phyloP scores from a whole-genome alignment of 2,113 vertebrate genomes.

The Ptyas mucosa region DNA sequence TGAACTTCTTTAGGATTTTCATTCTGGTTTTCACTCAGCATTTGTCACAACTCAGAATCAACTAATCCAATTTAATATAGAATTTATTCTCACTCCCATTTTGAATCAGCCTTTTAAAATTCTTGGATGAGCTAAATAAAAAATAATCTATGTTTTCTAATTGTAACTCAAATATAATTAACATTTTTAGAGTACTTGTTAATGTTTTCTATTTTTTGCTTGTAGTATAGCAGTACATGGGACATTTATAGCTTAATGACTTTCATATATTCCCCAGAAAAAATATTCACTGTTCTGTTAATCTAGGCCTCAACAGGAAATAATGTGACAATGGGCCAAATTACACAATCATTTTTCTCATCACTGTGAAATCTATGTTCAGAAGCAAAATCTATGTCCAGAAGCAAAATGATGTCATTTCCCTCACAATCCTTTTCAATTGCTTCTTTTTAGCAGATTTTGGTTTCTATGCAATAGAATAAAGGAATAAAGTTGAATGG shows the following conservation, averaged over 20 bases:
- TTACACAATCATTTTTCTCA: not conserved
- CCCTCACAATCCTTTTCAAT: not conserved
- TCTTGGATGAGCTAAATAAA: not conserved
- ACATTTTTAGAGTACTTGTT: not conserved
- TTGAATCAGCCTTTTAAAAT: not conserved
- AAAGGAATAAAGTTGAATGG: no score
- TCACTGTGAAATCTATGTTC: not conserved
- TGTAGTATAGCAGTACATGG: not conserved
- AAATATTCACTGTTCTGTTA: not conserved
- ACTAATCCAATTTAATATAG: not conserved
- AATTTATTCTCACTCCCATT: not conserved
- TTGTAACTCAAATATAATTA: not conserved
- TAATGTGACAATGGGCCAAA: not conserved
- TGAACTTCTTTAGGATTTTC: not conserved
- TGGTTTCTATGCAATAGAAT: not conserved
- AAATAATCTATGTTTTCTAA: not conserved
- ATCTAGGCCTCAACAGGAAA: not conserved
- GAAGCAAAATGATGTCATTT: not conserved
- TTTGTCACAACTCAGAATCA: not conserved
- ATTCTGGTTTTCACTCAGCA: not conserved
- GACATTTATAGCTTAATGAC: not conserved
- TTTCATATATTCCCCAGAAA: not conserved
- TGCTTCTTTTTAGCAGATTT: not conserved
- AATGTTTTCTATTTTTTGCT: not conserved
- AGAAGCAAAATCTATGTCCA: not conserved